These are phyloP conservation scores for Collichthys lucidus DNA, from an alignment of 2,113 vertebrate species.

Conservation along the genomic window DNA sequence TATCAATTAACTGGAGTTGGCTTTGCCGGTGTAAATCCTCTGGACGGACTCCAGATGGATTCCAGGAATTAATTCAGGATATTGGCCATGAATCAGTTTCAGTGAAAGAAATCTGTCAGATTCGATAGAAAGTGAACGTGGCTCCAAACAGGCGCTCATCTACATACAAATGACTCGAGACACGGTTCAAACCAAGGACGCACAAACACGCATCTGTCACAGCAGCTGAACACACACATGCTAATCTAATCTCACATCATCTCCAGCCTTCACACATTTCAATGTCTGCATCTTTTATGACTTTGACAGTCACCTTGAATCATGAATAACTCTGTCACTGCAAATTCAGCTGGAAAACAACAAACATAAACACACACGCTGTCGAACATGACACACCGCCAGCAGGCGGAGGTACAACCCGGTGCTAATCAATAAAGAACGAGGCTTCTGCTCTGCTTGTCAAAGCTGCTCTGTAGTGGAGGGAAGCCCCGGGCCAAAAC, in stretches of 20 bases:
- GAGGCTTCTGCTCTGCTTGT: not conserved
- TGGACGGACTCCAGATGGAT: constrained; percentile 24
- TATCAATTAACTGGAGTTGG: constrained; percentile 1
- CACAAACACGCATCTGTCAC: not conserved
- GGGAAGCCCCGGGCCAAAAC: not conserved
- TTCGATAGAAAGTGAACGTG: not conserved
- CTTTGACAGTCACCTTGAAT: constrained; percentile 42
- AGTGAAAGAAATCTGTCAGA: not conserved
- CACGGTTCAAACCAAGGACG: not conserved
- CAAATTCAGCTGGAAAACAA: constrained; percentile 16
- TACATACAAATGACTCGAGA: constrained; percentile 19
- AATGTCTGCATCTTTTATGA: not conserved
- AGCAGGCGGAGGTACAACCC: constrained; percentile 1
- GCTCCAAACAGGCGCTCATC: not conserved
- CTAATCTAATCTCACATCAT: constrained; percentile 21
- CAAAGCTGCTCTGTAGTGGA: not conserved
- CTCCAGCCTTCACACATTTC: constrained; percentile 13
- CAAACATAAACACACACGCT: not conserved
- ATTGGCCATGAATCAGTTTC: constrained; percentile 18
- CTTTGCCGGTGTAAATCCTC: constrained; percentile 9
- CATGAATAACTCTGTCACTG: constrained; percentile 16
- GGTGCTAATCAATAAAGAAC: constrained; percentile 3
- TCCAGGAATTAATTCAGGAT: constrained; percentile 35
- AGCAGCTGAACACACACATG: constrained; percentile 1
- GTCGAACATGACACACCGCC: not conserved